Conservation (phyloP, 2,113 vertebrate species). For the Crotalus viridis region DNA sequence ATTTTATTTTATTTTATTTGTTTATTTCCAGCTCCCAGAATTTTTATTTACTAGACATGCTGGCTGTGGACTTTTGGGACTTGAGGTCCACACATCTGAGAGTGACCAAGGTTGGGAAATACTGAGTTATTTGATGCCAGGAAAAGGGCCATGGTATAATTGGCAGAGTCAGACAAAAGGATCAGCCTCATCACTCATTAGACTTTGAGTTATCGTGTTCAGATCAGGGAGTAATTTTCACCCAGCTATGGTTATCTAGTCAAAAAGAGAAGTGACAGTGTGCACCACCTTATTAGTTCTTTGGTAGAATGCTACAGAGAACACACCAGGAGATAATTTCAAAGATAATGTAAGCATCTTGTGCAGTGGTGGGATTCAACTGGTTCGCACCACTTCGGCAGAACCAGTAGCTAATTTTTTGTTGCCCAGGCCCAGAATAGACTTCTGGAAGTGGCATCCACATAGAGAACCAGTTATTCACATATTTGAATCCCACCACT, state of each 20-base stretch:
- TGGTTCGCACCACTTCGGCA: no score
- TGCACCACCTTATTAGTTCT: not conserved
- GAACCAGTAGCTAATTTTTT: no score
- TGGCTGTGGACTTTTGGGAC: not conserved
- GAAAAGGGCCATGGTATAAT: not conserved
- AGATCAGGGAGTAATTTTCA: not conserved
- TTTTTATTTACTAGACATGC: not conserved
- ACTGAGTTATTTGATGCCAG: not conserved
- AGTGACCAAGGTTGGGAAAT: not conserved
- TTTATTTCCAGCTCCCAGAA: not conserved
- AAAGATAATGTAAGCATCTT: not conserved
- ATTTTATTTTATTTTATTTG: no score
- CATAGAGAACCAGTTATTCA: no score
- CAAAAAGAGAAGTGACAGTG: not conserved
- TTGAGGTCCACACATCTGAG: not conserved
- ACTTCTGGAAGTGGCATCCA: no score
- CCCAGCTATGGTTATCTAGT: not conserved
- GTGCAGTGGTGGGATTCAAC: no score
- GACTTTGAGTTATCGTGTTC: not conserved
- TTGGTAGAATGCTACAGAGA: not conserved
- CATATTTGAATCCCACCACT: no score
- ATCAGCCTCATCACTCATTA: not conserved
- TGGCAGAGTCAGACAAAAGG: not conserved
- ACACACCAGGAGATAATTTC: not conserved
- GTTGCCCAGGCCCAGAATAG: no score